Percentiles rank a stretch among this genome's conserved stretches.
Conservation (phyloP, 30 jellyfish, hydroid and myxozoan genomes). For the Turritopsis rubra region DNA sequence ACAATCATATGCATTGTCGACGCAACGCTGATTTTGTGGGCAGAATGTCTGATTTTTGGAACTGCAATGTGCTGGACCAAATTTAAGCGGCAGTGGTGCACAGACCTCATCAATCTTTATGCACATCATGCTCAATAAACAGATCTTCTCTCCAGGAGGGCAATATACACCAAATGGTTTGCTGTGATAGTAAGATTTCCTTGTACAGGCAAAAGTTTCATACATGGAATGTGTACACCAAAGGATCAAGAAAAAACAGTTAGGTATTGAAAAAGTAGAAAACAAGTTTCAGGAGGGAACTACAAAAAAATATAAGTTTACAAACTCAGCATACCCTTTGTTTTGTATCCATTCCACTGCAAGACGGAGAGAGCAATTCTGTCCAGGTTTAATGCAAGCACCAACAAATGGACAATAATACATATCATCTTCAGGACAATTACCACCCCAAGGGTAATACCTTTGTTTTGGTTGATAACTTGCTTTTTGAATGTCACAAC, state of each 20-base stretch:
- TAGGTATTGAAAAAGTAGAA: too few species aligned
- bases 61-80: neutral
- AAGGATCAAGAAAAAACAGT: too few species aligned
- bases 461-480: neutral
- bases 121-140: neutral
- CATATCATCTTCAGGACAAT: neutral
- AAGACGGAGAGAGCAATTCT: neutral
- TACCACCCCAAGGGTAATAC: neutral
- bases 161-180: neutral
- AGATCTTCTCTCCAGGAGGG: neutral
- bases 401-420: neutral
- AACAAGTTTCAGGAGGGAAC: too few species aligned
- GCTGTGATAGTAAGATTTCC: too few species aligned
- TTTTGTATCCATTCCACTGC: neutral
- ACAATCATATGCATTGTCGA: neutral
- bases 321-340: neutral
- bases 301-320: too few species aligned
- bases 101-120: neutral
- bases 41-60: neutral
- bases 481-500: neutral
- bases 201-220: too few species aligned
- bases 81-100: neutral
- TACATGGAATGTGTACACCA: too few species aligned
- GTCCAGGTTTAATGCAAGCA: neutral
- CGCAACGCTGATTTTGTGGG: neutral